phyloP scores from a whole-genome alignment of 2,888 invertebrate genomes.

The Thumatha senex region DNA sequence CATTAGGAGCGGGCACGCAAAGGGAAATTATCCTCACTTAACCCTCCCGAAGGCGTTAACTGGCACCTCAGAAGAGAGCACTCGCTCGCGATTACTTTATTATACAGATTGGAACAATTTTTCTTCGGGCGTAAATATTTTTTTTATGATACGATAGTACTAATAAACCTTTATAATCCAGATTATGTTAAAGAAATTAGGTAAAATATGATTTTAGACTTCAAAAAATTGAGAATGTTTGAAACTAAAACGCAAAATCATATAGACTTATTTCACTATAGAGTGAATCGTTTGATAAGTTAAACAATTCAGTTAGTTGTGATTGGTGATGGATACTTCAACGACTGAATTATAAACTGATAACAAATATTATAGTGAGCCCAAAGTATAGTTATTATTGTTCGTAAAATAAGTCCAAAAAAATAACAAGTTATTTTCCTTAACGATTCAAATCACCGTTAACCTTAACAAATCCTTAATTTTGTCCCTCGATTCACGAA shows the following conservation, averaged over 20 bases:
- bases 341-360: too few relatives aligned
- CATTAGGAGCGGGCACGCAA: constrained; percentile 80
- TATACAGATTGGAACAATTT: constrained; percentile 75
- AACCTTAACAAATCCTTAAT: constrained; percentile 71
- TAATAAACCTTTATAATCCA: background rate
- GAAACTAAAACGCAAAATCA: too few relatives aligned
- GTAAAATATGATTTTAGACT: too few relatives aligned
- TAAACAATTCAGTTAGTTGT: too few relatives aligned
- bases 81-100: constrained; percentile 77
- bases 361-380: too few relatives aligned
- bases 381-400: too few relatives aligned
- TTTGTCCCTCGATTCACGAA: constrained; percentile 66
- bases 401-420: too few relatives aligned
- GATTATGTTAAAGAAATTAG: background rate
- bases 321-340: too few relatives aligned
- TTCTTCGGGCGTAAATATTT: constrained; percentile 50
- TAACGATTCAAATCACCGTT: constrained; percentile 53
- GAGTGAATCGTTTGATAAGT: too few relatives aligned
- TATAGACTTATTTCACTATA: too few relatives aligned
- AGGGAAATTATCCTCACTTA: constrained; percentile 83
- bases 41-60: constrained; percentile 82
- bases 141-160: constrained; percentile 21
- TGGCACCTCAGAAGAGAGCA: constrained; percentile 79
- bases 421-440: constrained; percentile 25
- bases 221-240: too few relatives aligned